A percentile compares a stretch with the other conserved stretches of the same genome.
These are phyloP conservation scores for Andrena haemorrhoa DNA, from an alignment of 2,888 invertebrate genomes.

Conservation along the genomic window DNA sequence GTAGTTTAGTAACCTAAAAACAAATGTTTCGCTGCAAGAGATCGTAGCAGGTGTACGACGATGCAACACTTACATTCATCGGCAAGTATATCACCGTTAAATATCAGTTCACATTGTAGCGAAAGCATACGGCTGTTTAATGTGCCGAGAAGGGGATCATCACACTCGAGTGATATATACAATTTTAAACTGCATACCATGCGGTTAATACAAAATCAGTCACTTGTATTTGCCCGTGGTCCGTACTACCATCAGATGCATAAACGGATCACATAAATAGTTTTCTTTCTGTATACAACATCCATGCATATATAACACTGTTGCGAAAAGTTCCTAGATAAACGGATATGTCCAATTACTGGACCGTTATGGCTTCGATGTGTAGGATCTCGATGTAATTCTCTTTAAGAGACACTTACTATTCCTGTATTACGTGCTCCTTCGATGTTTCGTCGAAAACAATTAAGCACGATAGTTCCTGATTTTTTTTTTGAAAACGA, in stretches of 20 bases:
- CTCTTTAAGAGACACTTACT: neutral
- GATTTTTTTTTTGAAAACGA: slow-evolving; percentile 4
- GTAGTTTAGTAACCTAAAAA: slow-evolving; percentile 66
- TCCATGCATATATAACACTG: slow-evolving; percentile 4
- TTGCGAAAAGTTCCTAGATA: slow-evolving; percentile 55
- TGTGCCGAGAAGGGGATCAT: slow-evolving; percentile 45
- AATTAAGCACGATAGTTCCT: neutral
- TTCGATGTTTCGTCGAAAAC: neutral
- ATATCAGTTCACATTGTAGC: slow-evolving; percentile 51
- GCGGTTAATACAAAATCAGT: slow-evolving; percentile 73
- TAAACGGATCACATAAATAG: slow-evolving; percentile 61
- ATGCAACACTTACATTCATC: slow-evolving; percentile 59
- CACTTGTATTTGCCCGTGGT: slow-evolving; percentile 51
- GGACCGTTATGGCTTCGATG: slow-evolving; percentile 21
- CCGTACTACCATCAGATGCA: slow-evolving; percentile 52
- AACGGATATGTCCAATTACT: slow-evolving; percentile 39
- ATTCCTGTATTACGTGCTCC: neutral
- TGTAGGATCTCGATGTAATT: slow-evolving; percentile 25
- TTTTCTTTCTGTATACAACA: slow-evolving; percentile 48
- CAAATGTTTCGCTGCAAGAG: slow-evolving; percentile 22
- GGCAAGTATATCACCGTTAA: slow-evolving; percentile 33
- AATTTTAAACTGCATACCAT: slow-evolving; percentile 72
- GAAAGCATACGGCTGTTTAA: slow-evolving; percentile 45
- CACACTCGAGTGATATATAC: slow-evolving; percentile 57
- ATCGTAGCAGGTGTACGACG: slow-evolving; percentile 36